These are phyloP conservation scores for Dasypogon diadema DNA, from an alignment of 2,888 invertebrate genomes.

Conservation along the genomic window DNA sequence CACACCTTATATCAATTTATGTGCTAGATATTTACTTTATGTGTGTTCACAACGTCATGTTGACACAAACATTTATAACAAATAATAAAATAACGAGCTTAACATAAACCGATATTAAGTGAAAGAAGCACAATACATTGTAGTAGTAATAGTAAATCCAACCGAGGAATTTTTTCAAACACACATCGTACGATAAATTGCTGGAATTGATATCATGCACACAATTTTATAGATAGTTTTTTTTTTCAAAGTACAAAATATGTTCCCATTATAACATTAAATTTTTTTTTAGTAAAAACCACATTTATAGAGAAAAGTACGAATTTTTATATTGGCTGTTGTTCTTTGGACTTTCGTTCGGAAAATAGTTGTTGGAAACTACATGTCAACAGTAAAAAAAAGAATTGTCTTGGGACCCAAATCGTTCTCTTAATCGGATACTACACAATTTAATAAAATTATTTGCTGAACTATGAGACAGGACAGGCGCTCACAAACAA, in stretches of 20 bases:
- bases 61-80: constrained; percentile 23
- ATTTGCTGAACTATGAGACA: constrained; percentile 23
- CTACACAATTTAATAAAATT: neutral
- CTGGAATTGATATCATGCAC: constrained; percentile 50
- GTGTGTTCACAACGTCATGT: constrained; percentile 33
- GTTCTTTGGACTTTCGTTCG: neutral
- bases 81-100: constrained; percentile 22
- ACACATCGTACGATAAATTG: constrained; percentile 48
- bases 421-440: too few species aligned
- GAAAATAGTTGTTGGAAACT: too few species aligned
- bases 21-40: constrained; percentile 34
- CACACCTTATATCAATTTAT: constrained; percentile 24
- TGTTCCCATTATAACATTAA: constrained; percentile 40
- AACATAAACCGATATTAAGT: constrained; percentile 12
- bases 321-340: constrained; percentile 26
- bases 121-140: constrained; percentile 37
- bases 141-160: constrained; percentile 24
- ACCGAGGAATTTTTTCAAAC: constrained; percentile 17
- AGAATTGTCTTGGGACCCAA: too few species aligned
- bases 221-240: constrained; percentile 46
- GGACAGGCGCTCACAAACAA: too few species aligned
- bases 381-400: neutral
- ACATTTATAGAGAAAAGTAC: constrained; percentile 23
- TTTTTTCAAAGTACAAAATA: constrained; percentile 27
- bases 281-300: constrained; percentile 43